Evolutionary conservation across 2,888 invertebrate species (phyloP).

Genomic region (Megamerina dolium): DNA sequence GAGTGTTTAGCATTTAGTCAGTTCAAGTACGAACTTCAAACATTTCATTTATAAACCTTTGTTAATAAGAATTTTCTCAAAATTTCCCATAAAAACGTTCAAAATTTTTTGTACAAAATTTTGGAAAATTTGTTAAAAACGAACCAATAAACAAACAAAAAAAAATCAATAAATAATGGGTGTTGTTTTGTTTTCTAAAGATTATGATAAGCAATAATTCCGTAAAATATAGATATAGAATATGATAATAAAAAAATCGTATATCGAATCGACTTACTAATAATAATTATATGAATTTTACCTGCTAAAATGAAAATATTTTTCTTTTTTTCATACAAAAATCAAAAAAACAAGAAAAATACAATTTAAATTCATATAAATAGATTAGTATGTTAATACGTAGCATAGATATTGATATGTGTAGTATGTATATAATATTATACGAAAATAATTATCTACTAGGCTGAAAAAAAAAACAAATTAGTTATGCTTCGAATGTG

Average conservation of each 20-base stretch:
- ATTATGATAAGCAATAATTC: conserved; percentile 48
- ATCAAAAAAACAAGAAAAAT: no score
- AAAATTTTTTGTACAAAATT: conserved; percentile 13
- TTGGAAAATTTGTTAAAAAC: no score
- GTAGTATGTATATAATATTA: conserved; percentile 13
- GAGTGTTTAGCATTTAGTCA: no score
- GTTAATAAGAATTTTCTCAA: no score
- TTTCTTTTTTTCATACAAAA: no score
- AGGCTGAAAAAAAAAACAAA: no score
- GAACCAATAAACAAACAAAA: no score
- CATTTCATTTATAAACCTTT: no score
- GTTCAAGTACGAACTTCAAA: no score
- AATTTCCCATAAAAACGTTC: conserved; percentile 11
- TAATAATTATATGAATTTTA: conserved; percentile 23
- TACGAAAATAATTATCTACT: conserved; percentile 18
- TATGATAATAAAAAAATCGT: conserved; percentile 4
- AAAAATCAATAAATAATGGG: conserved; percentile 9
- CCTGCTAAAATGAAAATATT: conserved; percentile 19
- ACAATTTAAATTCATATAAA: no score
- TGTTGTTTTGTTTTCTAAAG: conserved; percentile 31
- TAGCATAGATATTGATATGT: conserved; percentile 1
- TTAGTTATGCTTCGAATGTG: no score
- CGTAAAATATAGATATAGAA: conserved; percentile 15
- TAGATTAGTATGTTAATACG: conserved; percentile 2
- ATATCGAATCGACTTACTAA: conserved; percentile 8